Base-by-base conservation (phyloP, 2,797 vertebrate species). In the Lepilemur ruficaudatus region DNA sequence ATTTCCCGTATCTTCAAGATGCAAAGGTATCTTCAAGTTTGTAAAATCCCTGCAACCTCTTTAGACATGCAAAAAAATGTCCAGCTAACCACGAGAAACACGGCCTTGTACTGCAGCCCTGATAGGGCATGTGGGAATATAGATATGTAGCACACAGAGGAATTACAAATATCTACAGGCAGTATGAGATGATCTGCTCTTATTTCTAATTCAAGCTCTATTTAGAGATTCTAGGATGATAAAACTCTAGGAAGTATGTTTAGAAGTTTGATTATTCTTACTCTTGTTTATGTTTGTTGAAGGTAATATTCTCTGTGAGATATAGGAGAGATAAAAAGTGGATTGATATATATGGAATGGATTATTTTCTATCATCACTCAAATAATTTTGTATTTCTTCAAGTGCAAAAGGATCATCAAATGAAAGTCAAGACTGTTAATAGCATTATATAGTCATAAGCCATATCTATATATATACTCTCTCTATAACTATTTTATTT, bases 151-250 rank as follows among this genome's bases (percentile, higher is more conserved):
- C 52, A 50, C 30, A 28, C 15, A 22, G 30, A 41, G 22, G 52
- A 65, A 15, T 43, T 43, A 22, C 20, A 70, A n/a, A 52, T 67
- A 23, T 59, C 32, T 79, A 41, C 43, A 86, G 75, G 41, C 17
- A 28, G 18, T 38, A 22, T 22, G 30, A 67, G 14, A 43, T 15
- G 32, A 83, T 61, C 5, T 46, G 7, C 1, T 72, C 30, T 57
- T 76, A 69, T 85, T 84, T 86, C 55, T 87, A 78, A 67, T 35
- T 87, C 55, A 48, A 83, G 48, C 12, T 79, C 41, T 93, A 61
- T 50, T 67, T 69, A 73, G 57, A 80, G 65, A 90, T 23, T 50
- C 4, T 52, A 83, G 38, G 2, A 93, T 63, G 43, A 5, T 73
- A 79, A 90, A 83, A 70, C 12, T 59, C 23, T 41, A 5, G 32